Conservation (phyloP, 1,140 invertebrate species). For the Venustaconcha ellipsiformis region DNA sequence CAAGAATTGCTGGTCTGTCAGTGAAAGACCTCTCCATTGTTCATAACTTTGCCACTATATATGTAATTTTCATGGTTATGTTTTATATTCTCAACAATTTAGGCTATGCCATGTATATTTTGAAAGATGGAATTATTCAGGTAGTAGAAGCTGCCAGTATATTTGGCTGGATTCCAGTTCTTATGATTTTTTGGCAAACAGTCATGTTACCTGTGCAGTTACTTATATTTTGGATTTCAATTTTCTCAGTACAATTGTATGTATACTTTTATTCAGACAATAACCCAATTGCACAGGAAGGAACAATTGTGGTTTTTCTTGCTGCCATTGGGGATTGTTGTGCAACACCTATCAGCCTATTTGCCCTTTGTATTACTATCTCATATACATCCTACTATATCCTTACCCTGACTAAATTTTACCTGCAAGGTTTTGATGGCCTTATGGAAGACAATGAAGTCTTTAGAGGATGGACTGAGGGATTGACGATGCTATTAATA, state of each 20-base stretch:
- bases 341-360: conserved; percentile 72
- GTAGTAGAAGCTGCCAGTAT: conserved; percentile 51
- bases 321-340: conserved; percentile 71
- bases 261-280: conserved; percentile 44
- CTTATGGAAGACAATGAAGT: conserved; percentile 64
- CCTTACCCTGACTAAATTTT: conserved; percentile 69
- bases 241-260: conserved; percentile 68
- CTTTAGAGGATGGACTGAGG: conserved; percentile 73
- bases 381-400: conserved; percentile 71
- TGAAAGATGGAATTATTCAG: conserved; percentile 60
- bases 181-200: conserved; percentile 66
- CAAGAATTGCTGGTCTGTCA: conserved; percentile 69
- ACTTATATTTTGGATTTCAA: conserved; percentile 70
- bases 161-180: conserved; percentile 66
- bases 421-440: conserved; percentile 68
- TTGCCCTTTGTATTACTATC: conserved; percentile 72
- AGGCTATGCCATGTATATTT: conserved; percentile 66
- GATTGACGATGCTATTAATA: conserved; percentile 73
- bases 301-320: conserved; percentile 69
- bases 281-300: conserved; percentile 51
- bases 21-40: conserved; percentile 67
- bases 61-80: conserved; percentile 66
- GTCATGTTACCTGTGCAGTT: conserved; percentile 70
- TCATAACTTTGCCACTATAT: conserved; percentile 71
- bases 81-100: conserved; percentile 71